Conservation (phyloP, 2,113 vertebrate genomes). For the Antidorcas marsupialis region DNA sequence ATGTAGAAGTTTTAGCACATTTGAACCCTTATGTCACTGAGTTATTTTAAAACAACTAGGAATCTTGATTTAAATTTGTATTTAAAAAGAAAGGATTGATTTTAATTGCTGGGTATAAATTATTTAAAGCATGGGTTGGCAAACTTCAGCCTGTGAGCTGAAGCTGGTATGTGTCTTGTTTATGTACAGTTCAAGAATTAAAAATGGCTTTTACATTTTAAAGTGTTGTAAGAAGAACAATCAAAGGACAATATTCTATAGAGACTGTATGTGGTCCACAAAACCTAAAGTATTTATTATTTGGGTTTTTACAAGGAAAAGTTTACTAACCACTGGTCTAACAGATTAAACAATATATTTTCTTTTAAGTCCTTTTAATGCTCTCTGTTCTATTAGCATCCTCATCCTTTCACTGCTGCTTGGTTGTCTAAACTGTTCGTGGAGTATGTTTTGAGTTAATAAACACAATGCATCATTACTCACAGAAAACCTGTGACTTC, state of each 20-base stretch:
- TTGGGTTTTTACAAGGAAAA: background rate
- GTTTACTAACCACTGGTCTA: background rate
- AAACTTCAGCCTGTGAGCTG: background rate
- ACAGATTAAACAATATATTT: background rate
- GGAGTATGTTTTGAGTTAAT: background rate
- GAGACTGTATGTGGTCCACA: background rate
- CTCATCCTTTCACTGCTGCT: background rate
- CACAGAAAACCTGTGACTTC: background rate
- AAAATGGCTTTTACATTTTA: constrained; percentile 1
- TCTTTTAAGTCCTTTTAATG: background rate
- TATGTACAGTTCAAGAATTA: background rate
- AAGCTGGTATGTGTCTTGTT: background rate
- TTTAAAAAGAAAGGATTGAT: background rate
- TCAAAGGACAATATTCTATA: background rate
- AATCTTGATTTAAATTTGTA: background rate
- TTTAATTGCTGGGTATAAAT: background rate
- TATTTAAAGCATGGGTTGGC: background rate
- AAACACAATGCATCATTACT: background rate
- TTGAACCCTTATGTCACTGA: background rate
- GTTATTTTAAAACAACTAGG: constrained; percentile 1
- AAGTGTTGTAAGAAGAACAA: constrained; percentile 35
- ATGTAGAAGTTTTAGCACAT: background rate
- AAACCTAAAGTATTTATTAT: background rate
- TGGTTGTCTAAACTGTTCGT: background rate
- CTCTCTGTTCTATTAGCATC: background rate